Evolutionary conservation across 2,797 vertebrate species (phyloP), one percentile per base, ranked within the genome.

Genomic region (Trachurus trachurus): DNA sequence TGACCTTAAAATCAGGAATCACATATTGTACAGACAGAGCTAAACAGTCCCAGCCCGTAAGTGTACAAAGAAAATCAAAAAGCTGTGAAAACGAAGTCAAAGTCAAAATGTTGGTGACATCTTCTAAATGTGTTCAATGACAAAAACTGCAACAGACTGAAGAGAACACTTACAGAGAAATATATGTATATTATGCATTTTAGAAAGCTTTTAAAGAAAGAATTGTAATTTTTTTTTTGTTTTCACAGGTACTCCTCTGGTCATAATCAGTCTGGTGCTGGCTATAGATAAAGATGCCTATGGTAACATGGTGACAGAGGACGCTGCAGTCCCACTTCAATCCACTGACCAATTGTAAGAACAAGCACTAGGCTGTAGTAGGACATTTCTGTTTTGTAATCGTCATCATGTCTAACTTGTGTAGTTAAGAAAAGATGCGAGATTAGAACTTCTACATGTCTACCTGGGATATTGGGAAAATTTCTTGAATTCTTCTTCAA

Each of bases 321-420:
- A 74, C 0, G 10, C 39, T 52, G 11, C 6, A n/a, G 21, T 45
- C 34, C 8, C 2, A 39, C 22, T 69, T 10, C 59, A 88, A 54
- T 84, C 81, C 66, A 71, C 63, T 39, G 88, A 91, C 5, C 17
- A 59, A 52, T 97, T 97, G 97, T 98, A 93, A 97, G 97, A 96
- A 88, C 34, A 53, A 65, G 56, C 29, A 45, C 16, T 6, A 11
- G 3, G 15, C 42, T 73, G 1, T 17, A 37, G 15, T 16, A 45
- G 69, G 11, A 56, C 39, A 39, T 34, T 0, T 59, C 26, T 37
- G 10, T 31, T 44, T 56, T 34, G 6, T 26, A 39, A 57, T 6
- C 16, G 10, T 40, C 34, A 21, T 34, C 26, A 26, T 26, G 15
- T 50, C 11, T 34, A 4, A 45, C 73, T 1, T 31, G 4, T 29